phyloP scores from a whole-genome alignment of 2,888 invertebrate genomes.

The Congeria kusceri region DNA sequence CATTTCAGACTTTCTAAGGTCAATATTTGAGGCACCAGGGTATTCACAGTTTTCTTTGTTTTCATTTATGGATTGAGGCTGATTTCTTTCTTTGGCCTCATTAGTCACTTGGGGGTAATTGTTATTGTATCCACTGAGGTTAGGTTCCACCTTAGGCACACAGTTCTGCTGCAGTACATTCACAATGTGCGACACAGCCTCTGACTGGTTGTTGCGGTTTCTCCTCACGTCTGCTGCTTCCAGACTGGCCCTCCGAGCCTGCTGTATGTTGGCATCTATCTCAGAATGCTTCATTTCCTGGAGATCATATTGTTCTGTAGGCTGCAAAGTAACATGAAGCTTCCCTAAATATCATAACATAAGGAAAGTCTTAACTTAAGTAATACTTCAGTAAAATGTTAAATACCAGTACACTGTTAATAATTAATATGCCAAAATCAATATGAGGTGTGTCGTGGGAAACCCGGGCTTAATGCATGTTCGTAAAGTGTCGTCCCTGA shows the following conservation, averaged over 20 bases:
- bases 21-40: background rate
- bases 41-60: constrained; percentile 18
- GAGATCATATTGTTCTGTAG: constrained; percentile 69
- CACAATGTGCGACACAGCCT: constrained; percentile 26
- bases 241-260: constrained; percentile 64
- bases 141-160: constrained; percentile 9
- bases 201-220: constrained; percentile 28
- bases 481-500: too few species aligned
- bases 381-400: too few species aligned
- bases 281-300: constrained; percentile 75
- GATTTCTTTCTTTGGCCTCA: background rate
- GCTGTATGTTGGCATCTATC: constrained; percentile 66
- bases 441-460: too few species aligned
- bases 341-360: too few species aligned
- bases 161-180: constrained; percentile 51
- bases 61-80: background rate
- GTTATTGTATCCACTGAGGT: background rate
- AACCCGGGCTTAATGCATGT: too few species aligned
- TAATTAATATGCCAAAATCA: too few species aligned
- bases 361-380: too few species aligned
- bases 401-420: too few species aligned
- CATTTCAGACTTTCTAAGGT: constrained; percentile 7
- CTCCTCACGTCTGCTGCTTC: constrained; percentile 46
- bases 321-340: constrained; percentile 67
- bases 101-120: background rate